A percentile compares a stretch with the other conserved stretches of the same genome.
Evolutionary conservation across 2,888 invertebrate genomes (phyloP).

Genomic region (Acronicta psi): DNA sequence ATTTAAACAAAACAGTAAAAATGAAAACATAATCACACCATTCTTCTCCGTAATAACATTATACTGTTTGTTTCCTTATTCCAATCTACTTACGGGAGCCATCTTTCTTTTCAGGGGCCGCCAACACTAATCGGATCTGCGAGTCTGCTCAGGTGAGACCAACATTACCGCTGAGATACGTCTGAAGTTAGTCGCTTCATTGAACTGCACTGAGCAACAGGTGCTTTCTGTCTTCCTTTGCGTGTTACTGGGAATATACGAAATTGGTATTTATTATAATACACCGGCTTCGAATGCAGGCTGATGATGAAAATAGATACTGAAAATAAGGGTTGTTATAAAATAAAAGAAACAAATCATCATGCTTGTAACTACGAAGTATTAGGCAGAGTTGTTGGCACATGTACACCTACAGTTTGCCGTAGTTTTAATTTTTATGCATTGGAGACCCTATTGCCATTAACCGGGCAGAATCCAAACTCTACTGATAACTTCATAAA

Average conservation of each 20-base stretch:
- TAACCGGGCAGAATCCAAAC: no score
- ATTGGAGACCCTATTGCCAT: no score
- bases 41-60: neutral
- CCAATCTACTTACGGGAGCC: slow-evolving; percentile 21
- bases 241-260: neutral
- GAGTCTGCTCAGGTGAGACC: slow-evolving; percentile 23
- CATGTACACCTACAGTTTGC: no score
- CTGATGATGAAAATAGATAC: no score
- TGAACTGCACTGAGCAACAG: slow-evolving; percentile 35
- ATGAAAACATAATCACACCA: no score
- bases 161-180: slow-evolving; percentile 22
- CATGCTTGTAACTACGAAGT: no score
- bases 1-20: no score
- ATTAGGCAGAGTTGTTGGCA: no score
- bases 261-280: slow-evolving; percentile 1
- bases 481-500: no score
- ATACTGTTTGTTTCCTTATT: slow-evolving; percentile 8
- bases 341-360: no score
- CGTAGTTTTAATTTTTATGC: no score
- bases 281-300: neutral
- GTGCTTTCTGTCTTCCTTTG: slow-evolving; percentile 17
- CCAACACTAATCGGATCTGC: slow-evolving; percentile 33
- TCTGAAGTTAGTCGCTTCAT: slow-evolving; percentile 22
- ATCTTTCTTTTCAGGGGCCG: slow-evolving; percentile 13
- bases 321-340: no score